Evolutionary conservation across 2,888 invertebrate genomes (phyloP).

Genomic region (Serrognathus titanus): DNA sequence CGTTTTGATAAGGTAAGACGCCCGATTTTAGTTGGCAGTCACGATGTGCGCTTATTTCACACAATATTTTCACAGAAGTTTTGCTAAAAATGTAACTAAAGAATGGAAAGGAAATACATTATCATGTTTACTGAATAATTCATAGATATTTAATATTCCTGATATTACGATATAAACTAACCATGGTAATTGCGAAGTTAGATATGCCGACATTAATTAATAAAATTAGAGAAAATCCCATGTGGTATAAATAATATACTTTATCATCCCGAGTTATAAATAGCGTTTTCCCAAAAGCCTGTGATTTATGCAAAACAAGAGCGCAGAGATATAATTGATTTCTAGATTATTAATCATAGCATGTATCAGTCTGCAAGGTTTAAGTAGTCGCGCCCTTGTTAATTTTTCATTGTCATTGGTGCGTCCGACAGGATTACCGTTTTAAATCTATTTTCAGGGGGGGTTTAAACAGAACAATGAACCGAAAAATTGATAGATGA

Average conservation of each 20-base stretch:
- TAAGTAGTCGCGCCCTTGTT: slow-evolving; percentile 3
- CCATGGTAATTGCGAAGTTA: too few relatives aligned
- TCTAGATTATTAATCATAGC: slow-evolving; percentile 2
- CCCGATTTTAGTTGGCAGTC: slow-evolving; percentile 25
- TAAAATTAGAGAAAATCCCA: too few relatives aligned
- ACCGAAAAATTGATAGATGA: neutral
- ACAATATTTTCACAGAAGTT: slow-evolving; percentile 20
- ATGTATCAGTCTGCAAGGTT: slow-evolving; percentile 5
- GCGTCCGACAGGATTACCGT: slow-evolving; percentile 4
- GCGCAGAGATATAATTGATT: neutral
- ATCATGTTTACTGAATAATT: too few relatives aligned
- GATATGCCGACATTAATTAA: too few relatives aligned
- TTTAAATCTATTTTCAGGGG: slow-evolving; percentile 1
- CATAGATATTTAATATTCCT: too few relatives aligned
- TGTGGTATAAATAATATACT: slow-evolving; percentile 5
- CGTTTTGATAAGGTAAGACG: slow-evolving; percentile 25
- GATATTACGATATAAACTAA: too few relatives aligned
- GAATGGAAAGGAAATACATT: too few relatives aligned
- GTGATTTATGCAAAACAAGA: slow-evolving; percentile 1
- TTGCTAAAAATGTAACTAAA: neutral
- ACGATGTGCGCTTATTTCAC: slow-evolving; percentile 30
- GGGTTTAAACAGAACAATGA: neutral
- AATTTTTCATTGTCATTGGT: slow-evolving; percentile 11
- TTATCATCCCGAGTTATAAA: slow-evolving; percentile 11
- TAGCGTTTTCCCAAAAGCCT: neutral